A percentile compares a stretch with the other conserved stretches of the same genome.
Conservation (phyloP, 1,140 invertebrate species). For the Drosophila insularis region DNA sequence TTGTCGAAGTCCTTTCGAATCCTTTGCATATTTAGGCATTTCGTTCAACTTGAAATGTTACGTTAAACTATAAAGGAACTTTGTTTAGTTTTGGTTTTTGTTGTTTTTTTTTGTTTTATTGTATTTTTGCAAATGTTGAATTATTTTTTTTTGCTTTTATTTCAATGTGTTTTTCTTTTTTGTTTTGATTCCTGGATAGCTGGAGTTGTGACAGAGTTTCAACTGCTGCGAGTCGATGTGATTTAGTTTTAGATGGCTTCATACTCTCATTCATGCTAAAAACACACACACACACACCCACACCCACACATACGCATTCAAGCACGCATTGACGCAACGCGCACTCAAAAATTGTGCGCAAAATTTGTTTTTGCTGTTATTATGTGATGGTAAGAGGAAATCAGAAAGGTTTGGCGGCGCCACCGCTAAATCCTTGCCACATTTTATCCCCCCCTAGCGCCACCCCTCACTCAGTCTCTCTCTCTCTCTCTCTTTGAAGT, state of each 20-base stretch:
- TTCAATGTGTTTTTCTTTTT: constrained; percentile 5
- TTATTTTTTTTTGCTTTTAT: constrained; percentile 2
- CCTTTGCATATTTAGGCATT: background rate
- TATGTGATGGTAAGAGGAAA: background rate
- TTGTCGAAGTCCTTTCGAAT: background rate
- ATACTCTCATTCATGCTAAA: constrained; percentile 32
- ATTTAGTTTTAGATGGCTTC: constrained; percentile 47
- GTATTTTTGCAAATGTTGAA: background rate
- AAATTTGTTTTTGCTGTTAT: constrained; percentile 12
- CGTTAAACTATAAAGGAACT: background rate
- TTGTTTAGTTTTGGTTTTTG: background rate
- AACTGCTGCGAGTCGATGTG: constrained; percentile 48
- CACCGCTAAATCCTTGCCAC: background rate
- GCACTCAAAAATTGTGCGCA: constrained; percentile 52
- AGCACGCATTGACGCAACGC: constrained; percentile 26
- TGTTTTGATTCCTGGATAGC: constrained; percentile 15
- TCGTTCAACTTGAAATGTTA: background rate
- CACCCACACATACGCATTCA: background rate
- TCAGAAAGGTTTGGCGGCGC: constrained; percentile 8
- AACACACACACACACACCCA: constrained; percentile 13
- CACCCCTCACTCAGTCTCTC: no score
- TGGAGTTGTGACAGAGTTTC: constrained; percentile 22
- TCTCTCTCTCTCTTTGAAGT: background rate
- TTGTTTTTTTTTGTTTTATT: constrained; percentile 12
- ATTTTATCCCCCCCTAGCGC: background rate